Base-by-base conservation (phyloP, 2,113 vertebrate genomes). In the Oriolus oriolus region DNA sequence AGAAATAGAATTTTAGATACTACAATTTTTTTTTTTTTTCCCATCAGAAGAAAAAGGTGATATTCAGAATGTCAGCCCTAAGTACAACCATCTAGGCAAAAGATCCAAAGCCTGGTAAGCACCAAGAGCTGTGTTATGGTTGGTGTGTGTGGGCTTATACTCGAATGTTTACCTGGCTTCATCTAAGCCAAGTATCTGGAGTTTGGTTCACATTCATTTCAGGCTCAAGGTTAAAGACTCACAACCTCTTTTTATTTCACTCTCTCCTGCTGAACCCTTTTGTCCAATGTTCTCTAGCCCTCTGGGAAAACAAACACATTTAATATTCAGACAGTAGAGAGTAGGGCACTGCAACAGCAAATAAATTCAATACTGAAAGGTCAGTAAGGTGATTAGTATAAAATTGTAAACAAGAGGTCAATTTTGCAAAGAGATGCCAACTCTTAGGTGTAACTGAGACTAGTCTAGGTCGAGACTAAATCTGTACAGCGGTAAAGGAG, bases 221-320 rank as follows among this genome's bases (percentile, higher is more conserved):
- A 98, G 98, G 99, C 98, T 98, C 97, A 98, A 97, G 98, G 98
- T 98, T 98, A 98, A 98, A 98, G 98, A 99, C 99, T 99, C 99
- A 99, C 99, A 99, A 99, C 99, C 99, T 99, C 98, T 98, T 98
- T 98, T 98, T 99, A 99, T 99, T 99, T 99, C 99, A 99, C 99
- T 98, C 98, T 98, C 99, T 99, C 98, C 99, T 99, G 99, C 98
- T 99, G 99, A 98, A 99, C 98, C 99, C 98, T 99, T 97, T 99
- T 98, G 98, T 99, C 99, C 99, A 98, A 99, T 98, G 99, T 98
- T 99, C 98, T 99, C 98, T 99, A 99, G 99, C 99, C 99, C 99
- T 99, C 99, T 99, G 98, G 98, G 99, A 98, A 99, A 99, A 99
- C 99, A 99, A 99, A 99, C 98, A 99, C 98, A 99, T 98, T 98